Evolutionary conservation across 1,140 invertebrate genomes (phyloP).

Genomic region (Drosophila pandora): DNA sequence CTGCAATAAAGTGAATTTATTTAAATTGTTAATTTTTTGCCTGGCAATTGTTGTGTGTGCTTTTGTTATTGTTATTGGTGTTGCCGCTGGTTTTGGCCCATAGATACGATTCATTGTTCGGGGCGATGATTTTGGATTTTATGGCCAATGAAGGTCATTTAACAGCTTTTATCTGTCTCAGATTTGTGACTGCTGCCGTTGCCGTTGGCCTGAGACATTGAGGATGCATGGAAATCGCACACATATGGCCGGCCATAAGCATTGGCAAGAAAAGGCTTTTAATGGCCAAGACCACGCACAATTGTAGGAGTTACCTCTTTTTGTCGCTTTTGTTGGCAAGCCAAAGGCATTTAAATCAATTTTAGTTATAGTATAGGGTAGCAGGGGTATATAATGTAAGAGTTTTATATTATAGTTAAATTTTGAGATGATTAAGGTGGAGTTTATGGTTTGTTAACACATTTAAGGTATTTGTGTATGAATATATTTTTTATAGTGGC

Average conservation of each 20-base stretch:
- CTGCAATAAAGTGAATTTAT: conserved; percentile 78
- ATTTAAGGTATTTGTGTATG: background rate
- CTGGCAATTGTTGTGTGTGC: conserved; percentile 17
- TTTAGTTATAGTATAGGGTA: conserved; percentile 12
- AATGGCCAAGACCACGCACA: conserved; percentile 63
- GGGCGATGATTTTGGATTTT: conserved; percentile 72
- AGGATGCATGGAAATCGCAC: conserved; percentile 2
- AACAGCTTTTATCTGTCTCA: conserved; percentile 66
- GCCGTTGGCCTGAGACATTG: conserved; percentile 30
- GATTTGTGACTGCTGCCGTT: conserved; percentile 28
- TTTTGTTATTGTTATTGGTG: conserved; percentile 13
- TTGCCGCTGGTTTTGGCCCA: conserved; percentile 51
- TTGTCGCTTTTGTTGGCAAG: conserved; percentile 6
- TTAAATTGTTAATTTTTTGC: conserved; percentile 73
- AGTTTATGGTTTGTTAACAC: no score
- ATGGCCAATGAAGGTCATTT: conserved; percentile 80
- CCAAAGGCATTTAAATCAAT: conserved; percentile 59
- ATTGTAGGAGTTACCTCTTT: conserved; percentile 57
- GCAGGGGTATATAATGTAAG: conserved; percentile 10
- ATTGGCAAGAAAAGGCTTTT: conserved; percentile 40
- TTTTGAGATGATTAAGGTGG: background rate
- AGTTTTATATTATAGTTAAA: background rate
- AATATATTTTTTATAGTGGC: no score
- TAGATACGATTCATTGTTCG: conserved; percentile 74
- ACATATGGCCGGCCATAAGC: conserved; percentile 6